These are phyloP conservation scores for Cataglyphis hispanica DNA, from an alignment of 1,140 invertebrate species.

Conservation along the genomic window DNA sequence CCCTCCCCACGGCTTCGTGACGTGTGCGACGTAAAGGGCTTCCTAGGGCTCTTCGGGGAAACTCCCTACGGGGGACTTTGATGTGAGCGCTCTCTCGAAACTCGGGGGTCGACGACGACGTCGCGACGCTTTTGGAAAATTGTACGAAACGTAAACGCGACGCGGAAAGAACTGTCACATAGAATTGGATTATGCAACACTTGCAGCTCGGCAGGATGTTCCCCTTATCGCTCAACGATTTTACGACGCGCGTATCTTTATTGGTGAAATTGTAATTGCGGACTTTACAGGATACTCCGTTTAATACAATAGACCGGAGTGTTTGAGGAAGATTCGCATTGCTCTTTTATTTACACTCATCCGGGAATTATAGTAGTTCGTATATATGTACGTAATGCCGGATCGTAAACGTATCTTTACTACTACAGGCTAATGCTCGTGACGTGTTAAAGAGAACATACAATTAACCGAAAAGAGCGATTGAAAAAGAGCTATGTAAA, in stretches of 20 bases:
- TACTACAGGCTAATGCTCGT: constrained; percentile 1
- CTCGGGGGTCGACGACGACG: not conserved
- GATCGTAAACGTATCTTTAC: constrained; percentile 42
- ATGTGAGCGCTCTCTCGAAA: constrained; percentile 27
- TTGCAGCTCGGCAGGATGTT: not conserved
- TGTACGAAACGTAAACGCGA: constrained; percentile 26
- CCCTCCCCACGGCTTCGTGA: not conserved
- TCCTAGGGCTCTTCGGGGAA: not conserved
- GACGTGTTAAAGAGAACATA: too few species aligned
- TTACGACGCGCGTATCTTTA: not conserved
- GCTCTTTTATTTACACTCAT: constrained; percentile 1
- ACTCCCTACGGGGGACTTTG: not conserved
- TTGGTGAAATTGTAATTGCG: not conserved
- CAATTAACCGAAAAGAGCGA: not conserved
- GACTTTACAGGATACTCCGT: not conserved
- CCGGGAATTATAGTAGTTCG: too few species aligned
- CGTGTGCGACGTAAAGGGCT: constrained; percentile 17
- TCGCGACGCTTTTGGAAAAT: constrained; percentile 26
- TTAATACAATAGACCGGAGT: not conserved
- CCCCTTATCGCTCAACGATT: constrained; percentile 1
- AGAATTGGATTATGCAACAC: constrained; percentile 8
- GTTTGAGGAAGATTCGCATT: constrained; percentile 1
- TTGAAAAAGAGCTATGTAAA: not conserved
- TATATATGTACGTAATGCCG: not conserved
- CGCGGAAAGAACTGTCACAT: not conserved